Evolutionary conservation across 2,113 vertebrate genomes (phyloP).

Genomic region (Myodes glareolus): DNA sequence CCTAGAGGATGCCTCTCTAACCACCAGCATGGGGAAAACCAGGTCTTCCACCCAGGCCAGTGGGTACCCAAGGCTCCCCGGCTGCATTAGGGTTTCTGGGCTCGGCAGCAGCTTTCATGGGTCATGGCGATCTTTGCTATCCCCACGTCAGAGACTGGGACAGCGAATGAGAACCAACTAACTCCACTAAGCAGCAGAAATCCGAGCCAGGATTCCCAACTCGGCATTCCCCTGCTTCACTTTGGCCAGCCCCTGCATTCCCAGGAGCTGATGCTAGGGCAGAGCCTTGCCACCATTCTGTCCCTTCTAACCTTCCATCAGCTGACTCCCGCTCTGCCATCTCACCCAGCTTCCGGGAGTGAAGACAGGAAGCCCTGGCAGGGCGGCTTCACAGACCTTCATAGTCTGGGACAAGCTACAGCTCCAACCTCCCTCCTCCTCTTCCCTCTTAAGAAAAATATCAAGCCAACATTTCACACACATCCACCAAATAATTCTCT

Average conservation of each 20-base stretch:
- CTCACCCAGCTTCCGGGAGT: rapidly evolving
- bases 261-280: not conserved
- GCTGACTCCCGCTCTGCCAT: not conserved
- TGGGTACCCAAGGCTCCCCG: not conserved
- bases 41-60: too few relatives aligned
- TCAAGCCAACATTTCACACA: not conserved
- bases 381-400: not conserved
- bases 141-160: not conserved
- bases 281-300: not conserved
- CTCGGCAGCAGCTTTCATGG: not conserved
- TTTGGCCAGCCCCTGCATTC: too few relatives aligned
- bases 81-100: rapidly evolving
- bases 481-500: not conserved
- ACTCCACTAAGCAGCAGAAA: not conserved
- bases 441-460: not conserved
- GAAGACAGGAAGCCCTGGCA: not conserved
- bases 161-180: not conserved
- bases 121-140: not conserved
- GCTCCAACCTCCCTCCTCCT: not conserved
- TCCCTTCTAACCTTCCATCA: not conserved
- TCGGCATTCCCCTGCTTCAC: not conserved
- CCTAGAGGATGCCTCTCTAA: slow-evolving; percentile 9
- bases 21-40: not conserved
- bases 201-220: not conserved
- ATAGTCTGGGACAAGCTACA: not conserved